Base-by-base conservation (phyloP, 2,113 vertebrate species). In the Callipepla californica region DNA sequence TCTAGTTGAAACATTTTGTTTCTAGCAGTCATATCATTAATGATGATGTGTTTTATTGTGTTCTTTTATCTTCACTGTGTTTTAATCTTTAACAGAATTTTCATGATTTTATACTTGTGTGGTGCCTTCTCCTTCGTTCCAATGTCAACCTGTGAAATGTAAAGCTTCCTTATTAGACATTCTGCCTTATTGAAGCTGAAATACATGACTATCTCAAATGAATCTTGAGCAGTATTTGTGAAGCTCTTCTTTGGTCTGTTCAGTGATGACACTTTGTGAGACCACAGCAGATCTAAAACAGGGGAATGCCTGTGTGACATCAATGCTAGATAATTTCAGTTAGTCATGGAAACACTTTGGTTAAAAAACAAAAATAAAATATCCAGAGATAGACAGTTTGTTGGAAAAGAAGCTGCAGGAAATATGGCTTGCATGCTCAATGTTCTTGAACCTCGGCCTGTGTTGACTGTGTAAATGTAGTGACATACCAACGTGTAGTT, bases 161-260 rank as follows among this genome's bases (percentile, higher is more conserved):
- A 25, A 66, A 85, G 62, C 50, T 2, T 76, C 80, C 30, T 66
- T 72, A 21, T 30, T 92, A 53, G 11, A 14, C 45, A 16, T 44
- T 93, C 63, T 95, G 21, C 21, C 14, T 4, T 77, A 68, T 82
- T 79, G 45, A 88, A 80, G 30, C 28, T 85, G 53, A 82, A 91
- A 45, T 87, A 51, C 7, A 2, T 57, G 3, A 53, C 26, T 80
- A 4, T 51, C 8, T 91, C 40, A 76, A 85, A n/a, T 25, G 9
- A 84, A 53, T 87, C 93, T 85, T 55, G 59, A 28, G 36, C 73
- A 25, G 70, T 36, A 74, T 77, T 28, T 83, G 14, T 80, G 74
- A 90, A 77, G 32, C 14, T 87, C 65, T 87, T 92, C 8, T 17
- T 66, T 66, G 38, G 12, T 38, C n/a, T 55, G 20, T 53, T 68